phyloP scores from a whole-genome alignment of 2,888 invertebrate species.

The Drosophila nr. fundita region DNA sequence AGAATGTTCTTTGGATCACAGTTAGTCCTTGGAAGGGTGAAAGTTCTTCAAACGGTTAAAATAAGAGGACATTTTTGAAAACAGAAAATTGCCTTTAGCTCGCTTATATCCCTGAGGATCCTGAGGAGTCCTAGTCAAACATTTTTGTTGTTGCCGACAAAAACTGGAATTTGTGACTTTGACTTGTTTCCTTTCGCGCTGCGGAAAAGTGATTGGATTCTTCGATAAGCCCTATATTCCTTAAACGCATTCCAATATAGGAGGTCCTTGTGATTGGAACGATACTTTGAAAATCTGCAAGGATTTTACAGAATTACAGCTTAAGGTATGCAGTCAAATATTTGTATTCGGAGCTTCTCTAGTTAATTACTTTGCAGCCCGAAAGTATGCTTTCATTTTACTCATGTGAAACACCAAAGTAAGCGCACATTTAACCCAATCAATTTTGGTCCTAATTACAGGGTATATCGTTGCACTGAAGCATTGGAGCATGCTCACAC shows the following conservation, averaged over 20 bases:
- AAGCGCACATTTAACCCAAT: neutral
- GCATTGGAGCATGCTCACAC: neutral
- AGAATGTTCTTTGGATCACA: neutral
- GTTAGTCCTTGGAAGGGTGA: neutral
- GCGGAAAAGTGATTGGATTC: too few relatives aligned
- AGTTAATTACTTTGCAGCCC: neutral
- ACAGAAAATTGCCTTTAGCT: neutral
- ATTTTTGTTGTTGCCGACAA: neutral
- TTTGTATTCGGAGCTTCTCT: neutral
- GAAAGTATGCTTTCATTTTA: neutral
- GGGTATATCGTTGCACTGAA: constrained; percentile 1
- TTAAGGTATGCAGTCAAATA: neutral
- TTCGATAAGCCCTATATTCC: neutral
- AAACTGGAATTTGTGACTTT: neutral
- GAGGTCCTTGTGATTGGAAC: neutral
- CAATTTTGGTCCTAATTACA: neutral
- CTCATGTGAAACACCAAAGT: neutral
- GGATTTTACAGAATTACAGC: neutral
- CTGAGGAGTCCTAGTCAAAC: neutral
- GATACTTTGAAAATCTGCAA: neutral
- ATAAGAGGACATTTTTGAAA: neutral
- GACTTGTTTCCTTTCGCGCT: neutral
- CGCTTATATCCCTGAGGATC: neutral
- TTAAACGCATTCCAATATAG: neutral
- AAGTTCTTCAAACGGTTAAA: neutral